Conservation (phyloP, 2,797 vertebrate genomes). For the Lutjanus campechanus region DNA sequence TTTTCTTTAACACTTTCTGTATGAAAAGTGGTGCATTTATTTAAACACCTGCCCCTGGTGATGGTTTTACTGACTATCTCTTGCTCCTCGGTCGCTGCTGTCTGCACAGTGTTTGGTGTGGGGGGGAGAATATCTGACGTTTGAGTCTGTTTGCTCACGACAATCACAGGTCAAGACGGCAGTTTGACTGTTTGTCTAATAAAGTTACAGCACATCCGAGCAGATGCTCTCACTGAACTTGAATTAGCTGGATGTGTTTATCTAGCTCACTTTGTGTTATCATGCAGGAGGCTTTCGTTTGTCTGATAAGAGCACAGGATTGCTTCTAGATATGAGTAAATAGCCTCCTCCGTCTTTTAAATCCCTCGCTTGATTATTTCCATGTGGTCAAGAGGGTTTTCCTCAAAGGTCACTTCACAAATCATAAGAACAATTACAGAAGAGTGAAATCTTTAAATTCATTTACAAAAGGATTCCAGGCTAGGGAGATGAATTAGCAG, state of each 20-base stretch:
- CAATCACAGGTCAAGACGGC: slow-evolving; percentile 26
- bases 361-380: slow-evolving; percentile 52
- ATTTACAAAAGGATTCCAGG: slow-evolving; percentile 39
- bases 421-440: slow-evolving; percentile 41
- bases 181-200: slow-evolving; percentile 34
- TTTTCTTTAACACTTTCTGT: background rate
- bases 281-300: slow-evolving; percentile 42
- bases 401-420: slow-evolving; percentile 58
- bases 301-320: slow-evolving; percentile 54
- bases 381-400: slow-evolving; percentile 38
- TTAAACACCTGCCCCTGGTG: background rate
- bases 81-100: background rate
- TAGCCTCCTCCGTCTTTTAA: slow-evolving; percentile 55
- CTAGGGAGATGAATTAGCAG: slow-evolving; percentile 49
- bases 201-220: slow-evolving; percentile 21
- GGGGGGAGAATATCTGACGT: slow-evolving; percentile 7
- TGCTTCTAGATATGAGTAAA: slow-evolving; percentile 49
- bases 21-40: background rate
- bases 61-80: background rate
- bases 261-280: slow-evolving; percentile 62
- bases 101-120: background rate
- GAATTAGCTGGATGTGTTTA: slow-evolving; percentile 61
- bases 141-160: slow-evolving; percentile 37
- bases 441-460: slow-evolving; percentile 20
- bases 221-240: slow-evolving; percentile 39